Conservation (phyloP, 2,797 vertebrate genomes). For the Silurus lanzhouensis region DNA sequence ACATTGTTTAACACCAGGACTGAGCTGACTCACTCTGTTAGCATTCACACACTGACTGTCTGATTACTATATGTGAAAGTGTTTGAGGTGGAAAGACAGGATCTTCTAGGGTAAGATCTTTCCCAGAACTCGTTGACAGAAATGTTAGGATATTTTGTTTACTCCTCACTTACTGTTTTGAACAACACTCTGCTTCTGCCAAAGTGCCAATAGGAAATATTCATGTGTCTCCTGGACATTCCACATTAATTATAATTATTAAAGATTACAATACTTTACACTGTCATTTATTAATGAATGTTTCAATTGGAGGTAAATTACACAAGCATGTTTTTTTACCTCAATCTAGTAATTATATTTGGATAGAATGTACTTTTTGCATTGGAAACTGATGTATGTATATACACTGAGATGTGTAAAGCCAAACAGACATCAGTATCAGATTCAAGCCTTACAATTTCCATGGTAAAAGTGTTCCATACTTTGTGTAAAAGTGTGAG, state of each 20-base stretch:
- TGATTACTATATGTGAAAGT: conserved; percentile 13
- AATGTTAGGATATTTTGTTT: neutral
- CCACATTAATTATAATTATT: neutral
- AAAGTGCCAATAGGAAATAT: neutral
- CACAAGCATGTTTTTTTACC: neutral
- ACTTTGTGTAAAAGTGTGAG: no score
- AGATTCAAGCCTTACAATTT: neutral
- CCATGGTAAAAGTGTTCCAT: neutral
- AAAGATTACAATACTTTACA: neutral
- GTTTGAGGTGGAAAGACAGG: neutral
- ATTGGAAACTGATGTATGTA: neutral
- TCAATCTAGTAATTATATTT: neutral
- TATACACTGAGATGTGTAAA: neutral
- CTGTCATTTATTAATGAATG: neutral
- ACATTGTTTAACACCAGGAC: neutral
- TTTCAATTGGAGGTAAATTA: neutral
- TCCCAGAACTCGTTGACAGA: conserved; percentile 8
- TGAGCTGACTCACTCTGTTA: neutral
- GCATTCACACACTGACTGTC: neutral
- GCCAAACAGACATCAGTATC: conserved; percentile 1
- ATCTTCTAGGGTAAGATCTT: neutral
- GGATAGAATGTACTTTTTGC: neutral
- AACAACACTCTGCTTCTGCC: neutral
- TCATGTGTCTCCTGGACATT: neutral
- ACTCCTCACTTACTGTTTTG: neutral